These are phyloP conservation scores for Chaetorhynchus papuensis DNA, from an alignment of 2,113 vertebrate genomes.

Conservation along the genomic window DNA sequence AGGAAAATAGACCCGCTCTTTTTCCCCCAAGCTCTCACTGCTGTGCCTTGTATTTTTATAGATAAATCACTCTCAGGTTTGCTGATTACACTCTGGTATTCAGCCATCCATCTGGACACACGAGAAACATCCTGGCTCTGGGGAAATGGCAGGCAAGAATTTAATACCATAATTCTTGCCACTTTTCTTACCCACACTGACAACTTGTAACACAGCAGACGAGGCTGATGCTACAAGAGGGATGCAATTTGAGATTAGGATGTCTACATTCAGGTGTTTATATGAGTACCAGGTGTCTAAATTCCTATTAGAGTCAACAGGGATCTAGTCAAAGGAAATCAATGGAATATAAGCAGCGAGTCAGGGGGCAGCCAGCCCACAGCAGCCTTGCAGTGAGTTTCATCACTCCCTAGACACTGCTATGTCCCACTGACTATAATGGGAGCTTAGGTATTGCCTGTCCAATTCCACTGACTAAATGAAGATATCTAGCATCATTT, in stretches of 20 bases:
- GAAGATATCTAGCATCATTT: not conserved
- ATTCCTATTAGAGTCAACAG: not conserved
- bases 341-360: not conserved
- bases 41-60: not conserved
- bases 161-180: not conserved
- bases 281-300: not conserved
- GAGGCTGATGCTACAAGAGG: not conserved
- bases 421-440: not conserved
- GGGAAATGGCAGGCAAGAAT: not conserved
- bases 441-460: not conserved
- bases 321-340: not conserved
- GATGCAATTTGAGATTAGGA: not conserved
- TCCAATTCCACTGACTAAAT: not conserved
- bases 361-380: not conserved
- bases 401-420: not conserved
- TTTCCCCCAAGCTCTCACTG: not conserved
- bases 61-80: not conserved
- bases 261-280: not conserved
- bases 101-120: not conserved
- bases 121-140: not conserved
- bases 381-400: not conserved
- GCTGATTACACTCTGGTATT: not conserved
- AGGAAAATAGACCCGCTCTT: not conserved
- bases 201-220: not conserved
- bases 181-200: not conserved